phyloP scores from a whole-genome alignment of 2,113 vertebrate species.

The Anthoscopus minutus region DNA sequence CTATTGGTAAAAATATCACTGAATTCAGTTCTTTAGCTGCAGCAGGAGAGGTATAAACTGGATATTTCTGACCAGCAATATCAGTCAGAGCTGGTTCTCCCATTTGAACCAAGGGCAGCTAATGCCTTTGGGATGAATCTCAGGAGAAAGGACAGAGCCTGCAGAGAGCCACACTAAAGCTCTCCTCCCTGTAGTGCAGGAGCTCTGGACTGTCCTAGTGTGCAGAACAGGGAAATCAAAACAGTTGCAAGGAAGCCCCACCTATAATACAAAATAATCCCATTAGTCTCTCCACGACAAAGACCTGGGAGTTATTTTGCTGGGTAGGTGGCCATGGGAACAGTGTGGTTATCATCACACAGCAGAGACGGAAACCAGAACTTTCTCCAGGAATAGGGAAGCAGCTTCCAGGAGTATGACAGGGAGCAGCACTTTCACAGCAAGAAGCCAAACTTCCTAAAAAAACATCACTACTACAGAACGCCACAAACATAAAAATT shows the following conservation, averaged over 20 bases:
- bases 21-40: background rate
- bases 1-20: background rate
- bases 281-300: background rate
- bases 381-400: background rate
- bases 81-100: background rate
- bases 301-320: background rate
- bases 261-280: conserved; percentile 20
- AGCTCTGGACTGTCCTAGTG: background rate
- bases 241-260: background rate
- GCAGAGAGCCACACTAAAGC: background rate
- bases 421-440: background rate
- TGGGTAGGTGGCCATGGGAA: background rate
- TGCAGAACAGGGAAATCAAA: background rate
- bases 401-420: background rate
- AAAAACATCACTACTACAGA: background rate
- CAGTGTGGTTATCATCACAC: background rate
- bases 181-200: background rate
- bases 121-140: background rate
- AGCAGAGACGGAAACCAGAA: background rate
- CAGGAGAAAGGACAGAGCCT: background rate
- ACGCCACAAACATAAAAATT: background rate
- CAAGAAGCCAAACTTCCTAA: background rate
- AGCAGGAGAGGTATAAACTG: background rate
- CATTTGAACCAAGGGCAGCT: background rate
- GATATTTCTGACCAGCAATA: background rate